Conservation (phyloP, 2,888 invertebrate genomes). For the Synergus gifuensis region DNA sequence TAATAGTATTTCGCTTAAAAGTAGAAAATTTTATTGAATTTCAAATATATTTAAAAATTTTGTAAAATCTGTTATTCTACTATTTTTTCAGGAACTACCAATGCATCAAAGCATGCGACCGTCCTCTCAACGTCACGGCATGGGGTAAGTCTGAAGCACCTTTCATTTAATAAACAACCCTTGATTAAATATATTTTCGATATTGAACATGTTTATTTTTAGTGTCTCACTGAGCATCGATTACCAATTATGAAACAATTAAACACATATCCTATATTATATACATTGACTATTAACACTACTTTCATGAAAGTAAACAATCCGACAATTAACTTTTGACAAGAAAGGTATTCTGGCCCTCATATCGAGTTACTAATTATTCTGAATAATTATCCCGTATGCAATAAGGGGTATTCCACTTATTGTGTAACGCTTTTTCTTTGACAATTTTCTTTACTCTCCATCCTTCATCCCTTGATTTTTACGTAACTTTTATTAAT, state of each 20-base stretch:
- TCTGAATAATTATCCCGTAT: no score
- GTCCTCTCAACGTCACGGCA: conserved; percentile 72
- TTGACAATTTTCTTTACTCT: no score
- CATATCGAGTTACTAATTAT: background rate
- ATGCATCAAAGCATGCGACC: conserved; percentile 71
- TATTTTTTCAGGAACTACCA: conserved; percentile 66
- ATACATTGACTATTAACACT: conserved; percentile 13
- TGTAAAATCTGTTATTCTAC: background rate
- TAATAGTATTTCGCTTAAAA: no score
- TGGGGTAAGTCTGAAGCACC: conserved; percentile 69
- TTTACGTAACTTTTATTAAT: no score
- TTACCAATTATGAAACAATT: background rate
- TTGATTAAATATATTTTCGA: background rate
- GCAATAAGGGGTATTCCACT: no score
- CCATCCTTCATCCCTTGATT: no score
- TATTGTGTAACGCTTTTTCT: no score
- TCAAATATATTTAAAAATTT: background rate
- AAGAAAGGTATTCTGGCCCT: background rate
- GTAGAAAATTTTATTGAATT: background rate
- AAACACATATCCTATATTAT: background rate
- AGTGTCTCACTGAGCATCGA: background rate
- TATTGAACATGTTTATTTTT: background rate
- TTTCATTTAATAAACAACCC: background rate
- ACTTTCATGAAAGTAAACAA: conserved; percentile 44
- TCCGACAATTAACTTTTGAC: background rate